These are phyloP conservation scores for Notiomystis cincta DNA, from an alignment of 2,113 vertebrate genomes.

Conservation along the genomic window DNA sequence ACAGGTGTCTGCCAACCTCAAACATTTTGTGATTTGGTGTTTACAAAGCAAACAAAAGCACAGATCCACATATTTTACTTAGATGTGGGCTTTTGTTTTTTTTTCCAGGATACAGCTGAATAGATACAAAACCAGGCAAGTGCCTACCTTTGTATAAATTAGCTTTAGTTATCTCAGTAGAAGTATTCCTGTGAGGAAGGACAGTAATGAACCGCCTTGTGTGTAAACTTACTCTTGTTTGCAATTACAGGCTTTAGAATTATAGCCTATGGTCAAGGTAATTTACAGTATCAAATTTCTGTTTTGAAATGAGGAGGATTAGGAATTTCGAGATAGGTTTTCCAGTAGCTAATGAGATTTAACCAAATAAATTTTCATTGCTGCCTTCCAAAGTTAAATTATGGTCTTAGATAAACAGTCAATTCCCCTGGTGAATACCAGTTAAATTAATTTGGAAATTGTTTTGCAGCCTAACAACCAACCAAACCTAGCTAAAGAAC, in stretches of 20 bases:
- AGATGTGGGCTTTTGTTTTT: background rate
- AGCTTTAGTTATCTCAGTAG: background rate
- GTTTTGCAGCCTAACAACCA: background rate
- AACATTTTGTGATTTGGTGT: background rate
- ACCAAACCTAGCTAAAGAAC: background rate
- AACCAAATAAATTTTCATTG: constrained; percentile 1
- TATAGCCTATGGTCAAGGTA: background rate
- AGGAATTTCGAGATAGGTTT: constrained; percentile 3
- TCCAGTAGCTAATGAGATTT: constrained; percentile 3
- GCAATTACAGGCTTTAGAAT: background rate
- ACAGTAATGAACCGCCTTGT: background rate
- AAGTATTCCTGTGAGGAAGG: background rate
- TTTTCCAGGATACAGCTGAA: background rate
- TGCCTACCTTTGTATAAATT: background rate
- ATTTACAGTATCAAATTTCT: constrained; percentile 4
- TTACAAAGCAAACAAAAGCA: background rate
- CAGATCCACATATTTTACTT: background rate
- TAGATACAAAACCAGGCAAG: background rate
- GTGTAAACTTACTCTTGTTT: background rate
- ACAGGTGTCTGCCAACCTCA: background rate
- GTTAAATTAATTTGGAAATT: constrained; percentile 13
- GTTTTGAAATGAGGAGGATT: background rate
- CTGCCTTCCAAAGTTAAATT: constrained; percentile 24
- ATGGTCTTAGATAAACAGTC: background rate
- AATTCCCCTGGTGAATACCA: background rate